Evolutionary conservation across 2,888 invertebrate genomes (phyloP).

Genomic region (Automeris io): DNA sequence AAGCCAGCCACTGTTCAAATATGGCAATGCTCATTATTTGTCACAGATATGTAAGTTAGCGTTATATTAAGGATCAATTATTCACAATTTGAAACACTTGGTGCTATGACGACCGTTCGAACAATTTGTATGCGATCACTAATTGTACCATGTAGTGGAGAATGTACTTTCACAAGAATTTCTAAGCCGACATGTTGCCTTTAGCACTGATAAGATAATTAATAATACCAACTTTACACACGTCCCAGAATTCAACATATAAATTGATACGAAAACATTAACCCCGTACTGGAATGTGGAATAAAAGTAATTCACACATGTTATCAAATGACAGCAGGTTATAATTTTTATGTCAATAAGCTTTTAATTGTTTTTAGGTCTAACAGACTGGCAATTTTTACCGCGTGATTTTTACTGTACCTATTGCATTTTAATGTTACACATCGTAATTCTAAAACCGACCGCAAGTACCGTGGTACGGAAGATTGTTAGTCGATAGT

Average conservation of each 20-base stretch:
- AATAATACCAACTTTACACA: conserved; percentile 28
- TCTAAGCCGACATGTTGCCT: conserved; percentile 14
- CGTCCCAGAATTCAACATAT: conserved; percentile 14
- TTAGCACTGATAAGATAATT: conserved; percentile 45
- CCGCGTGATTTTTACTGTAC: too few relatives aligned
- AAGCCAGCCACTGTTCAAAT: conserved; percentile 21
- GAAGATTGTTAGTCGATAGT: too few relatives aligned
- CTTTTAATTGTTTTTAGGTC: too few relatives aligned
- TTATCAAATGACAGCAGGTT: too few relatives aligned
- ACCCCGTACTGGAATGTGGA: too few relatives aligned
- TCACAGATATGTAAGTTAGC: conserved; percentile 47
- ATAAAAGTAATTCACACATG: too few relatives aligned
- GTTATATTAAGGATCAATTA: conserved; percentile 64
- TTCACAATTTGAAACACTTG: conserved; percentile 64
- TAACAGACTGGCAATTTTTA: too few relatives aligned
- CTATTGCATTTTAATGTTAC: too few relatives aligned
- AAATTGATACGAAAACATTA: conserved; percentile 7
- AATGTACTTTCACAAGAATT: conserved; percentile 43
- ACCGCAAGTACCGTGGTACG: too few relatives aligned
- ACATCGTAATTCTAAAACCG: too few relatives aligned
- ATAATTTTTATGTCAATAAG: too few relatives aligned
- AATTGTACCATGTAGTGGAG: conserved; percentile 55
- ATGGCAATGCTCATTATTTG: conserved; percentile 35
- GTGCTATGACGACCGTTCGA: conserved; percentile 42
- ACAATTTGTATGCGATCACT: conserved; percentile 52